Conservation (phyloP, 1,140 invertebrate species). For the Drosophila melanica region DNA sequence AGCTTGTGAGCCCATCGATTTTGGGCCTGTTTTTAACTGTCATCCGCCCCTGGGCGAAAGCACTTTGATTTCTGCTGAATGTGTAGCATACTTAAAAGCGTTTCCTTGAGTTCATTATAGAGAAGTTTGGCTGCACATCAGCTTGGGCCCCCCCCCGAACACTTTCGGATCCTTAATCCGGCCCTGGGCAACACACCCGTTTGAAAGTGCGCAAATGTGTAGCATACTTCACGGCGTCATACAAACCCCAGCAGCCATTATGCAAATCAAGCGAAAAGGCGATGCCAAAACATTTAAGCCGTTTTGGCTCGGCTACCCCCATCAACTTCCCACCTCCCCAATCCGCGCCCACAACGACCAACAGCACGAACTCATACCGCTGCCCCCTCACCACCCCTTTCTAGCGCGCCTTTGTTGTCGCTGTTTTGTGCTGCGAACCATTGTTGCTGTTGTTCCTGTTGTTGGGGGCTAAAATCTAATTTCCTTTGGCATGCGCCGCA, state of each 20-base stretch:
- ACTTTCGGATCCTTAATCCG: not conserved
- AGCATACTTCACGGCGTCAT: conserved; percentile 31
- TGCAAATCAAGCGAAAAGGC: conserved; percentile 53
- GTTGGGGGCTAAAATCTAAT: conserved; percentile 34
- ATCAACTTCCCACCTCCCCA: too few species aligned
- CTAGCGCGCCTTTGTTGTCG: conserved; percentile 18
- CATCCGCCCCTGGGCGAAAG: not conserved
- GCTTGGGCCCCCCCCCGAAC: not conserved
- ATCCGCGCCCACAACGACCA: not conserved
- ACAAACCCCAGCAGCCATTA: conserved; percentile 28
- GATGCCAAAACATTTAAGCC: conserved; percentile 51
- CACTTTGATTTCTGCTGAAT: not conserved
- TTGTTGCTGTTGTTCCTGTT: conserved; percentile 3
- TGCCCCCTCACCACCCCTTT: too few species aligned
- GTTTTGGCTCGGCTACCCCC: conserved; percentile 21
- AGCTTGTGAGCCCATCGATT: too few species aligned
- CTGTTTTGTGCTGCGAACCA: conserved; percentile 3
- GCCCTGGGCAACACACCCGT: conserved; percentile 1
- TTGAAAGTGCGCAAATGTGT: conserved; percentile 35
- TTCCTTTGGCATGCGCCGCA: conserved; percentile 35
- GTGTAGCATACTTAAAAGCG: not conserved
- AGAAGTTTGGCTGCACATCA: not conserved
- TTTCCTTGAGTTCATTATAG: not conserved
- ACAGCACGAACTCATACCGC: not conserved
- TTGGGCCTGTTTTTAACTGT: too few species aligned